Percentiles rank a stretch among this genome's conserved stretches.
phyloP scores from a whole-genome alignment of 35 echinoderm and acorn worm genomes.

The Stichopus chloronotus region DNA sequence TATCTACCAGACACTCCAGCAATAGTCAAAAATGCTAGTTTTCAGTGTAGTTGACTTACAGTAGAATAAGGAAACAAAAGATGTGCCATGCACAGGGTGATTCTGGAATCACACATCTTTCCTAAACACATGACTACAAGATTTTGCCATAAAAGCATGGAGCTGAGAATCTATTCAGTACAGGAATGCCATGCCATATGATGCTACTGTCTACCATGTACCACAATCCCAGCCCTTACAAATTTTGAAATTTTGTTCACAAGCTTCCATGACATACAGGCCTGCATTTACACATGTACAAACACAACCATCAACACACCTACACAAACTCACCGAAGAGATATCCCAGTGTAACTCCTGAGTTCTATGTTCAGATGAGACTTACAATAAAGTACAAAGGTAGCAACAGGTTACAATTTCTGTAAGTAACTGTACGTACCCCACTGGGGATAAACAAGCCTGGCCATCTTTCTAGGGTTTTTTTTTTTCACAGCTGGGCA shows the following conservation, averaged over 20 bases:
- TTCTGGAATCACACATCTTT: background rate
- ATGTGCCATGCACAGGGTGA: background rate
- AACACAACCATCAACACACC: background rate
- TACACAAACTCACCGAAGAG: background rate
- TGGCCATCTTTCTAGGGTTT: background rate
- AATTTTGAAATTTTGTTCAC: background rate
- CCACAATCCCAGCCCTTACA: background rate
- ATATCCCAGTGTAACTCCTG: background rate
- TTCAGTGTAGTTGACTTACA: background rate
- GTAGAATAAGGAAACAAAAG: background rate
- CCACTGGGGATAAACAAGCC: constrained; percentile 28
- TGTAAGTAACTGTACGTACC: background rate
- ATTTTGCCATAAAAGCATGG: constrained; percentile 4
- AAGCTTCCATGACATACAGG: background rate
- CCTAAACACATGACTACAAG: background rate
- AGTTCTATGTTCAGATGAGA: background rate
- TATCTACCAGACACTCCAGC: background rate
- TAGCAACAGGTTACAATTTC: background rate
- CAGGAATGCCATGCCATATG: background rate
- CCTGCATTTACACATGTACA: background rate
- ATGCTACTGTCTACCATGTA: background rate
- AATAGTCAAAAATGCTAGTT: background rate
- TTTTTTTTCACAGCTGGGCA: background rate
- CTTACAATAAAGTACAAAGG: background rate
- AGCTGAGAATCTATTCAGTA: background rate